Base-by-base conservation (phyloP, 2,113 vertebrate genomes). In the Oncorhynchus clarkii region DNA sequence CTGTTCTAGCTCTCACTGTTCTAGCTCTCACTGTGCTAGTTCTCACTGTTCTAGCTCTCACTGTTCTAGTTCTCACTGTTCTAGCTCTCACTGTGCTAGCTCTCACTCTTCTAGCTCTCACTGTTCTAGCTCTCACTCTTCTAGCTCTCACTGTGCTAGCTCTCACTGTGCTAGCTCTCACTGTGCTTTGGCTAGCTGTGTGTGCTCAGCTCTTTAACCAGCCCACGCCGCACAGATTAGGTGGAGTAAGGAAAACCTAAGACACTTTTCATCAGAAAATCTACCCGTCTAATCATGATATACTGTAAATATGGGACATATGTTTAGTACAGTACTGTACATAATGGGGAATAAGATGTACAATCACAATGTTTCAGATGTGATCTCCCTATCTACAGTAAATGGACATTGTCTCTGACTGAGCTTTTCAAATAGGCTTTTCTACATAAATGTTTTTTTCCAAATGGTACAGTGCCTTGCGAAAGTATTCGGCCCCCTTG, bases 171-270 rank as follows among this genome's bases (percentile, higher is more conserved):
- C 70, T 65, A 74, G 71, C 78, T 82, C 73, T 24, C 27, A 31
- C 27, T 70, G 29, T 66, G 29, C 57, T 29, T 72, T 57, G 71
- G 39, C 71, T 78, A 13, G 16, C 51, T 54, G 51, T 54, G 51
- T 54, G 51, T 54, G 49, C 68, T 79, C 78, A 84, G 82, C 78
- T 78, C 4, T 70, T 77, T 67, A 74, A 78, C 48, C 74, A 79
- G 64, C 20, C 24, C 57, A 76, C 24, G 6, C 75, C 70, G 13
- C 76, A 74, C 76, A 79, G 72, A 71, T 79, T 72, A 66, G 62
- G 68, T 49, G 71, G 69, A 80, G 74, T 48, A 70, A 78, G 73
- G 20, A 12, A 76, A 62, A 76, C 20, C 5, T n/a, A 64, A 57
- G 71, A 49, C 54, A 70, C 27, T 20, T 24, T 66, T 81, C 45